These are phyloP conservation scores for Crepidodera aurea DNA, from an alignment of 2,888 invertebrate genomes.

Conservation along the genomic window DNA sequence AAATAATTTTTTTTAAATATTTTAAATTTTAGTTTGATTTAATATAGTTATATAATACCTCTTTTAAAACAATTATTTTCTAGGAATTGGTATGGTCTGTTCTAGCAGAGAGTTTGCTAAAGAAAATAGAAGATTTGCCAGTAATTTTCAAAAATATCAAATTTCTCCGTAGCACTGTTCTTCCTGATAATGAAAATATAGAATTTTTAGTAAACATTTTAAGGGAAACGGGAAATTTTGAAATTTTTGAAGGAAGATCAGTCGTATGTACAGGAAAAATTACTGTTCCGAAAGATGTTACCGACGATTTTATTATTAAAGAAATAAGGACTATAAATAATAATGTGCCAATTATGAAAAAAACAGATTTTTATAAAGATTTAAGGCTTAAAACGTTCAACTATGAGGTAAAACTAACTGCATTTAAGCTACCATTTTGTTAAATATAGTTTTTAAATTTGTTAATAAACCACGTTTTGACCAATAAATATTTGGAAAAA, in stretches of 20 bases:
- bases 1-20: too few relatives aligned
- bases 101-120: slow-evolving; percentile 59
- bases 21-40: too few relatives aligned
- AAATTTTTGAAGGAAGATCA: slow-evolving; percentile 66
- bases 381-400: slow-evolving; percentile 65
- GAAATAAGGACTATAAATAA: neutral
- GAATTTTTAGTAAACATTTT: slow-evolving; percentile 47
- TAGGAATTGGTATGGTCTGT: slow-evolving; percentile 64
- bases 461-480: too few relatives aligned
- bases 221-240: slow-evolving; percentile 48
- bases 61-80: neutral
- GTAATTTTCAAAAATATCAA: slow-evolving; percentile 68
- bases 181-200: slow-evolving; percentile 59
- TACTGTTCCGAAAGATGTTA: slow-evolving; percentile 62
- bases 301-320: slow-evolving; percentile 17
- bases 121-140: slow-evolving; percentile 59
- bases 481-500: too few relatives aligned
- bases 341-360: slow-evolving; percentile 12
- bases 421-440: too few relatives aligned
- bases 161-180: slow-evolving; percentile 66
- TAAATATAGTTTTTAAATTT: too few relatives aligned
- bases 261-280: slow-evolving; percentile 74
- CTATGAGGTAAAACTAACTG: slow-evolving; percentile 56
- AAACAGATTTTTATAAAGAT: slow-evolving; percentile 59
- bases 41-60: too few relatives aligned